These are phyloP conservation scores for Cassiopea andromeda DNA, from an alignment of 30 jellyfish, hydroid and myxozoan genomes.

Conservation along the genomic window DNA sequence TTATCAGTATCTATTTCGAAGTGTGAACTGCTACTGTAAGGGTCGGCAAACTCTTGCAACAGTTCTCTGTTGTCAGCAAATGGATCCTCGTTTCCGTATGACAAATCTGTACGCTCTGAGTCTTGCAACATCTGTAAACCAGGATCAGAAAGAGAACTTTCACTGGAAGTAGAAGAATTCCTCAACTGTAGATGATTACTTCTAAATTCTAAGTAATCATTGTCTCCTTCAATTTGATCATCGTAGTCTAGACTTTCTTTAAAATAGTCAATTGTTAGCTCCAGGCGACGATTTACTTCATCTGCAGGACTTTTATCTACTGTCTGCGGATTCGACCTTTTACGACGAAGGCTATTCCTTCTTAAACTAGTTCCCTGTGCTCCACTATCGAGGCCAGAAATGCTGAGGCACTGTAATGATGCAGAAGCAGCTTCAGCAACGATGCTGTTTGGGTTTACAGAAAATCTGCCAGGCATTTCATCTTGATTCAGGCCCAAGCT, in stretches of 20 bases:
- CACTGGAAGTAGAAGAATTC: slow-evolving; percentile 34
- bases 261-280: slow-evolving; percentile 78
- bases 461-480: not conserved
- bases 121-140: not conserved
- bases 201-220: slow-evolving; percentile 44
- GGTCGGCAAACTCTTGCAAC: slow-evolving; percentile 47
- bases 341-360: slow-evolving; percentile 42
- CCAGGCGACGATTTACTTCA: slow-evolving; percentile 43
- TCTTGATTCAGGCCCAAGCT: not conserved
- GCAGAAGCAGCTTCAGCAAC: not conserved
- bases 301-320: not conserved
- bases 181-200: not conserved
- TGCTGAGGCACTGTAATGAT: not conserved
- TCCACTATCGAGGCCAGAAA: not conserved
- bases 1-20: slow-evolving; percentile 70
- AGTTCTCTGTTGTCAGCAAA: slow-evolving; percentile 38
- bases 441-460: not conserved
- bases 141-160: slow-evolving; percentile 14
- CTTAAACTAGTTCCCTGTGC: not conserved
- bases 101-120: not conserved
- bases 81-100: not conserved
- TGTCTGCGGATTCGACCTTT: not conserved
- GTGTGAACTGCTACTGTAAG: slow-evolving; percentile 6
- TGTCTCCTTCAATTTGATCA: slow-evolving; percentile 48
- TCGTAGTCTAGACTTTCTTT: slow-evolving; percentile 68